Conservation (phyloP, 1,140 invertebrate genomes). For the Bilobella aurantiaca region DNA sequence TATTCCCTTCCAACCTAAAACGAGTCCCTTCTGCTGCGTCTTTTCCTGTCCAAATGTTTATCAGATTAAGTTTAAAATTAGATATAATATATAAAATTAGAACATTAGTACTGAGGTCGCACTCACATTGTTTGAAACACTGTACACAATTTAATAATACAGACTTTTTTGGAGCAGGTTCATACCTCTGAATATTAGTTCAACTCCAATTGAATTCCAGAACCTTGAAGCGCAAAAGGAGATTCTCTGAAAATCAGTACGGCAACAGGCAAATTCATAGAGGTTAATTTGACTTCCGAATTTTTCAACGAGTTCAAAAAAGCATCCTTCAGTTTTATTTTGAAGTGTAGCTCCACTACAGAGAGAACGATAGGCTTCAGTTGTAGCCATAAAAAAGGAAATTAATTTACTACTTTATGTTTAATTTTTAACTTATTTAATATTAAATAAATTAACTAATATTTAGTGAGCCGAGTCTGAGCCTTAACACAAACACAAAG, state of each 20-base stretch:
- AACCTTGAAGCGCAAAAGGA: slow-evolving; percentile 8
- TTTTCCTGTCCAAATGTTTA: too few relatives aligned
- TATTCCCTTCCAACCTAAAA: slow-evolving; percentile 65
- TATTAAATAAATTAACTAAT: too few relatives aligned
- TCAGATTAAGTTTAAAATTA: too few relatives aligned
- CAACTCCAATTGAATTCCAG: slow-evolving; percentile 27
- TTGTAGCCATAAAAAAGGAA: background rate
- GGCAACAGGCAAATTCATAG: slow-evolving; percentile 16
- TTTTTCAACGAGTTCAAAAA: slow-evolving; percentile 20
- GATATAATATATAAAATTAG: too few relatives aligned
- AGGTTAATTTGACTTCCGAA: too few relatives aligned
- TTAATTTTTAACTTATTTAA: too few relatives aligned
- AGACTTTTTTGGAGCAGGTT: background rate
- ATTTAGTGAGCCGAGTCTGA: too few relatives aligned
- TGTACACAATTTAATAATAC: slow-evolving; percentile 19
- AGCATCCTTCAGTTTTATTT: slow-evolving; percentile 29
- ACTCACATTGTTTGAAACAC: too few relatives aligned
- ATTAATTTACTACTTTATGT: background rate
- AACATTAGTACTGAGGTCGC: too few relatives aligned
- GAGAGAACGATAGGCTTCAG: background rate
- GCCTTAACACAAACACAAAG: too few relatives aligned
- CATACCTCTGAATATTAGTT: slow-evolving; percentile 24
- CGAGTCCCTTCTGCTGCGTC: slow-evolving; percentile 50
- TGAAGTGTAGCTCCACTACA: slow-evolving; percentile 31
- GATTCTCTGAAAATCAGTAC: slow-evolving; percentile 22